phyloP scores from a whole-genome alignment of 2,113 vertebrate genomes.

The Aegotheles bennettii region DNA sequence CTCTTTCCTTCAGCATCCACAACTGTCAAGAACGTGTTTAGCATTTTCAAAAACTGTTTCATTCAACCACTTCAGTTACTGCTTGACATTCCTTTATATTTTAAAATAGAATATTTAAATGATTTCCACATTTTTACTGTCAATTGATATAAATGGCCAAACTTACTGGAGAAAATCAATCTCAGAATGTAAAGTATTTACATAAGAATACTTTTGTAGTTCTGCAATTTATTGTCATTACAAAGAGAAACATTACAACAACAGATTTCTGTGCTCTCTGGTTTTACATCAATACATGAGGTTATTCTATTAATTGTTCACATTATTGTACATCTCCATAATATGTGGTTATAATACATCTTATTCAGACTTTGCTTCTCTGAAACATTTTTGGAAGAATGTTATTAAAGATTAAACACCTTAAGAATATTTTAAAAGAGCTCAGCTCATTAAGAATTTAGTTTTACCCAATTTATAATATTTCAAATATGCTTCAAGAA shows the following conservation, averaged over 20 bases:
- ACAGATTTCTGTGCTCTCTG: not conserved
- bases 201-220: not conserved
- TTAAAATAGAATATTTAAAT: not conserved
- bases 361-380: not conserved
- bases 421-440: not conserved
- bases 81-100: not conserved
- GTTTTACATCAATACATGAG: not conserved
- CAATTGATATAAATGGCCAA: not conserved
- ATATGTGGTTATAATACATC: not conserved
- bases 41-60: not conserved
- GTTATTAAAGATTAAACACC: not conserved
- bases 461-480: not conserved
- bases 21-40: not conserved
- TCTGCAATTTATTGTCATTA: not conserved
- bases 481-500: not conserved
- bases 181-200: constrained; percentile 16
- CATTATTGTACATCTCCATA: not conserved
- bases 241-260: not conserved
- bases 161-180: not conserved
- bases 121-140: constrained; percentile 3
- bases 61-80: not conserved
- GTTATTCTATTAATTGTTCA: not conserved
- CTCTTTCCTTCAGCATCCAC: not conserved
- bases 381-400: not conserved
- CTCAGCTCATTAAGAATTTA: not conserved